Base-by-base conservation (phyloP, 2,113 vertebrate species). In the Himantopus leucocephalus region DNA sequence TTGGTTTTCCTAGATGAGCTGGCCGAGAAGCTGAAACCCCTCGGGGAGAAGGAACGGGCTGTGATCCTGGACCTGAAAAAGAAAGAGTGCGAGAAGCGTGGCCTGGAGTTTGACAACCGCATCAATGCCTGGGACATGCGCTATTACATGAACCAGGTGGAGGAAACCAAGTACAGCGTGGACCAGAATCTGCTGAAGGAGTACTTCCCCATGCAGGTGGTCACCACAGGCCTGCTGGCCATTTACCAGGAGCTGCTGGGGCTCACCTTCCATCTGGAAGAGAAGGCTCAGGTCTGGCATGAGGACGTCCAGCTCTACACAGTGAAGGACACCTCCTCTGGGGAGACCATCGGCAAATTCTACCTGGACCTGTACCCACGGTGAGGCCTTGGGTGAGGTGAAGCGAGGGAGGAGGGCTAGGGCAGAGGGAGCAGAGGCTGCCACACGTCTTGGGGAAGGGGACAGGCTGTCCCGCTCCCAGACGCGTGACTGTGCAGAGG, bases 101-200 rank as follows among this genome's bases (percentile, higher is more conserved):
- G 91, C 7, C 96, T 99, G 88, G 94, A 97, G 5, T 99, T 99
- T 26, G 98, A 97, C 2, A 98, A 98, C 14, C 87, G 97, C 84
- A 98, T 99, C 96, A 97, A 99, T 0, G 99, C 99, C 71, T 99
- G 99, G 99, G 99, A 99, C 98, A 99, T 99, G 30, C 99, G 99
- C 63, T 99, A 99, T 97, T 99, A 98, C 98, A 99, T 99, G 99
- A 99, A 99, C 83, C 99, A 99, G 98, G 99, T 99, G 98, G 99
- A 99, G 98, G 99, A 99, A 98, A 99, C 98, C 0, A 98, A 98
- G 96, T 99, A 99, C 63, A 98, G 98, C 0, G 99, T 99, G 98
- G 99, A 99, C 85, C 99, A 99, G 98, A 99, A 99, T 95, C 98
- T 98, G 84, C 95, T 99, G 73, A 99, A 99, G 98, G 99, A 99